Conservation (phyloP, 2,888 invertebrate species). For the Cynaeus angustus region DNA sequence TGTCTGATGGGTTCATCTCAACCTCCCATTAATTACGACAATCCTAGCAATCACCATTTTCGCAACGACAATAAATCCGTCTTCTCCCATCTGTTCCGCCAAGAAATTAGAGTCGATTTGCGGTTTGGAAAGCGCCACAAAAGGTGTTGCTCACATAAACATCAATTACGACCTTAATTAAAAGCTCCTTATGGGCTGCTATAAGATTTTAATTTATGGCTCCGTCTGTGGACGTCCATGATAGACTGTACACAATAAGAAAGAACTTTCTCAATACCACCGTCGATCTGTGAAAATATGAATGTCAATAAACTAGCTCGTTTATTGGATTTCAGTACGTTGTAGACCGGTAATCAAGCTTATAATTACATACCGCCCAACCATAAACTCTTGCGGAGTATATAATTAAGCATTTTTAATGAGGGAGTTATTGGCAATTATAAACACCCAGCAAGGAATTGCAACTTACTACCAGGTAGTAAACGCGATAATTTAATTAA, state of each 20-base stretch:
- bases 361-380: constrained; percentile 37
- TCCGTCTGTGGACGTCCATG: not conserved
- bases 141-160: constrained; percentile 38
- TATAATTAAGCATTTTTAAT: constrained; percentile 45
- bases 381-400: constrained; percentile 32
- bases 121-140: constrained; percentile 29
- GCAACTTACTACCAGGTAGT: constrained; percentile 9
- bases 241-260: constrained; percentile 8
- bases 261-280: constrained; percentile 18
- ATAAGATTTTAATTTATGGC: constrained; percentile 31
- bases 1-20: constrained; percentile 13
- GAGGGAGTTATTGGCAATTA: constrained; percentile 41
- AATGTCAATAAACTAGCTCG: constrained; percentile 39
- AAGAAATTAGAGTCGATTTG: constrained; percentile 32
- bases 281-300: constrained; percentile 34
- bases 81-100: constrained; percentile 23
- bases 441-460: constrained; percentile 36
- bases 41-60: constrained; percentile 11
- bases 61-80: constrained; percentile 23
- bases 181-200: constrained; percentile 30
- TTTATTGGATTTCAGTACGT: constrained; percentile 38
- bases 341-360: constrained; percentile 33
- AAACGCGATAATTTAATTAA: constrained; percentile 41
- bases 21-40: constrained; percentile 15
- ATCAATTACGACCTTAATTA: constrained; percentile 37